Evolutionary conservation across 2,797 vertebrate species (phyloP), one percentile per base, ranked within the genome.

Genomic region (Propithecus perrieri): DNA sequence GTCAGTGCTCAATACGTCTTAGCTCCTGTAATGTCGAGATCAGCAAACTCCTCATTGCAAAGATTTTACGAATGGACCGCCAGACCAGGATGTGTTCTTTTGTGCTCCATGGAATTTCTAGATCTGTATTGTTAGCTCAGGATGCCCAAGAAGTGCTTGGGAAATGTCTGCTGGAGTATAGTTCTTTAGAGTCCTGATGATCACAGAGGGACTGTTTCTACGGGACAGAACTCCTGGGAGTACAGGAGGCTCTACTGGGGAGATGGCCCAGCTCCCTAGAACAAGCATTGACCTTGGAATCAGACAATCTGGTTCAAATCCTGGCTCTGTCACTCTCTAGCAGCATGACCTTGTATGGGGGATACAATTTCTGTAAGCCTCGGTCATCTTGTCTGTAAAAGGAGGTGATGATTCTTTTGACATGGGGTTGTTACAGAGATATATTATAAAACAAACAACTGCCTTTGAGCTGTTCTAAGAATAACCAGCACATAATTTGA

Each of bases 161-260:
- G 55, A 80, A 46, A 43, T 74, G 30, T 75, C 43, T 71, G 14
- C 38, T 85, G 20, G 14, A 17, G 20, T 35, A 41, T 0, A 55
- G 2, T 84, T 81, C 85, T 48, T 78, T 22, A 50, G n/a, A 75
- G 7, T n/a, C 10, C 5, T n/a, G 28, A 43, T 48, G 71, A 48
- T 28, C 7, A 84, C 30, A 17, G 5, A 30, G 53, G 69, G 28
- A 41, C 12, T 46, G 8, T 26, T 38, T 57, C 46, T 30, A 17
- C n/a, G 41, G 43, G 67, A 65, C 20, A 65, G 43, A 22, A 5
- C 22, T 53, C 17, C 67, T 46, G 13, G 63, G 18, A 41, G 20
- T 7, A 3, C 2, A 48, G 35, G 7, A 61, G 30, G 20, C 48
- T n/a, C 50, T 8, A 0, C 0, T 20, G 81, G 20, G 71, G 15